A percentile compares a stretch with the other conserved stretches of the same genome.
Evolutionary conservation across 2,113 vertebrate species (phyloP).

Genomic region (Cyprinodon tularosa): DNA sequence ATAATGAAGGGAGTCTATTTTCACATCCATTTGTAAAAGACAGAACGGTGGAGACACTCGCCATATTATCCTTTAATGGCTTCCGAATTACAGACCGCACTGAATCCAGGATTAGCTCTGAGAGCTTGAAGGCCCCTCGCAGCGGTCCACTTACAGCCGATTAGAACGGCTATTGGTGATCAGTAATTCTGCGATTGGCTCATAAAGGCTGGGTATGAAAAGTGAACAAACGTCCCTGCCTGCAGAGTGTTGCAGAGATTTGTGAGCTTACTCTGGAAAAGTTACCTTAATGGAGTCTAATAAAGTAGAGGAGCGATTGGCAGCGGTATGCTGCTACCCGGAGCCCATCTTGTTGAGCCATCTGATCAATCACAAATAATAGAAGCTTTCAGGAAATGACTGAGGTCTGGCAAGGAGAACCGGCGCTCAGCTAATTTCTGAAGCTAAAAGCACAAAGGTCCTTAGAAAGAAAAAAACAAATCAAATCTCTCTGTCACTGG

Average conservation of each 20-base stretch:
- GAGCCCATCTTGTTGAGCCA: constrained; percentile 12
- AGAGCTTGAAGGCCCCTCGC: constrained; percentile 5
- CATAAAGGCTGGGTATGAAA: constrained; percentile 20
- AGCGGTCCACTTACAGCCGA: constrained; percentile 12
- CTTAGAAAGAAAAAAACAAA: constrained; percentile 17
- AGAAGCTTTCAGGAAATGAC: constrained; percentile 38
- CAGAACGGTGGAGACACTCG: neutral
- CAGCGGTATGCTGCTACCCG: neutral
- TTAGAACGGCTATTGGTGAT: constrained; percentile 4
- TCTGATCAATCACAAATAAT: constrained; percentile 47
- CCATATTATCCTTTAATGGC: constrained; percentile 16
- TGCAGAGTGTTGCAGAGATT: constrained; percentile 25
- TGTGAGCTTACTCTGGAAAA: constrained; percentile 25
- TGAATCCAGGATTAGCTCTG: constrained; percentile 4
- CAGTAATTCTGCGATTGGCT: constrained; percentile 24
- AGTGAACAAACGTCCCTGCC: constrained; percentile 6
- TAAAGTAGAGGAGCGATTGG: constrained; percentile 35
- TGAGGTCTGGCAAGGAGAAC: constrained; percentile 20
- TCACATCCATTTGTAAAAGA: neutral
- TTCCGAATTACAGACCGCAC: constrained; percentile 6
- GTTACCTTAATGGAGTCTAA: constrained; percentile 27
- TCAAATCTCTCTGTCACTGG: constrained; percentile 3
- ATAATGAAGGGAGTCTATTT: no score
- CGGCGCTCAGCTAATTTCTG: constrained; percentile 33
- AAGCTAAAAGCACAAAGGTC: constrained; percentile 12